Evolutionary conservation across 2,113 vertebrate species (phyloP).

Genomic region (Salminus brasiliensis): DNA sequence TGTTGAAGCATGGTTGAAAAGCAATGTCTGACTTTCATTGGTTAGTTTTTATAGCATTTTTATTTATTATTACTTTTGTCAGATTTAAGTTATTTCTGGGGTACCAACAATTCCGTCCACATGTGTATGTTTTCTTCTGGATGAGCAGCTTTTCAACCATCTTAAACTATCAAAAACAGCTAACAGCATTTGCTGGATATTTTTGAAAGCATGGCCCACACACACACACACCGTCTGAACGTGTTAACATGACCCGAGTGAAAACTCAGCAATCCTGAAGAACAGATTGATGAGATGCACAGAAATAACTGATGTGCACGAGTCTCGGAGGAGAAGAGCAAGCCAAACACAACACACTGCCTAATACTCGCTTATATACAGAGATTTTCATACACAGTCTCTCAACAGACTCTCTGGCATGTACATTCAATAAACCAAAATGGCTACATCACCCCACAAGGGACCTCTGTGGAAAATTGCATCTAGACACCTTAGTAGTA

Average conservation of each 20-base stretch:
- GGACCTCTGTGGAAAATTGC: background rate
- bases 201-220: no score
- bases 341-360: background rate
- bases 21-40: no score
- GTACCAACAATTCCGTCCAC: no score
- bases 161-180: no score
- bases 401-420: background rate
- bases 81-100: no score
- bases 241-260: background rate
- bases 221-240: background rate
- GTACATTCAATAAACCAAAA: background rate
- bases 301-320: conserved; percentile 11
- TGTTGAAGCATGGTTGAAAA: no score
- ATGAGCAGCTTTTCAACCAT: no score
- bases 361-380: background rate
- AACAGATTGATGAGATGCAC: conserved; percentile 18
- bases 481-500: background rate
- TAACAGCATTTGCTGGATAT: no score
- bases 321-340: background rate
- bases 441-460: background rate
- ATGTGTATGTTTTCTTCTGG: no score
- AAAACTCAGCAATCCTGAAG: background rate
- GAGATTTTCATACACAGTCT: background rate
- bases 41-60: no score
- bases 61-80: no score